Evolutionary conservation across 1,140 invertebrate genomes (phyloP).

Genomic region (Brachionus plicatilis): DNA sequence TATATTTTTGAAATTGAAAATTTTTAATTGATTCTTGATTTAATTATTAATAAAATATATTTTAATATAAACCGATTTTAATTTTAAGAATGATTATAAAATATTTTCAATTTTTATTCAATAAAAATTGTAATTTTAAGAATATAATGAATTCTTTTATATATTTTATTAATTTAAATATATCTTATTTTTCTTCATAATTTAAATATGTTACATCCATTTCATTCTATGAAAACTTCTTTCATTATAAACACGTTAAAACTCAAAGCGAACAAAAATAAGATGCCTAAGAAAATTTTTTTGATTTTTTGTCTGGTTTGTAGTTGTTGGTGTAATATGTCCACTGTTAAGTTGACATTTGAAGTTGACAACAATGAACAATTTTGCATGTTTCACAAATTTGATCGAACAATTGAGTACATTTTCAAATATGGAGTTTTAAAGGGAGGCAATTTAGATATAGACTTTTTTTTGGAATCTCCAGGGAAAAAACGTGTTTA

Average conservation of each 20-base stretch:
- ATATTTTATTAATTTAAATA: too few relatives aligned
- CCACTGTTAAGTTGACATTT: background rate
- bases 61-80: too few relatives aligned
- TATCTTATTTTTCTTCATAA: background rate
- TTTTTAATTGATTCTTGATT: too few relatives aligned
- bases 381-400: conserved; percentile 13
- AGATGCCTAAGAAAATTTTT: background rate
- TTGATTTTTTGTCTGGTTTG: background rate
- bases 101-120: too few relatives aligned
- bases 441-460: conserved; percentile 23
- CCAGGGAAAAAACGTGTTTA: background rate
- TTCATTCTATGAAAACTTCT: too few relatives aligned
- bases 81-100: too few relatives aligned
- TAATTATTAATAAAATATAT: too few relatives aligned
- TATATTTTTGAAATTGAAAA: too few relatives aligned
- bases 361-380: conserved; percentile 29
- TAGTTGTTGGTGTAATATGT: background rate
- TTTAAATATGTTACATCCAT: background rate
- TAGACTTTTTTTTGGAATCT: conserved; percentile 23
- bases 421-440: conserved; percentile 13
- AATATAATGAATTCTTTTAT: too few relatives aligned
- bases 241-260: background rate
- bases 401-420: conserved; percentile 8
- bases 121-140: too few relatives aligned
- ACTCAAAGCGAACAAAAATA: background rate